Evolutionary conservation across 2,888 invertebrate species (phyloP).

Genomic region (Hirtodrosophila cameraria): DNA sequence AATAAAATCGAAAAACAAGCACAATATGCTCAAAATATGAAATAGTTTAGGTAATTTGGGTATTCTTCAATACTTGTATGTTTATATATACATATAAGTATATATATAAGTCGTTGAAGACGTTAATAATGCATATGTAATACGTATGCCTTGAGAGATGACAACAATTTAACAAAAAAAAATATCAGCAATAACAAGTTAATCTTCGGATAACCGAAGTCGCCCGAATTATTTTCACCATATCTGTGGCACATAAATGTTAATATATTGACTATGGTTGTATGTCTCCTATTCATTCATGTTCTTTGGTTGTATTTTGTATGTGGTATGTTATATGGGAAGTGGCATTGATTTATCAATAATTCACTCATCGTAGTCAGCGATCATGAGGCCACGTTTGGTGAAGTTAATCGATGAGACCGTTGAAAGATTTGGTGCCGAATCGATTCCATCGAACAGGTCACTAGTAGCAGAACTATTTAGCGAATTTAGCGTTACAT

Average conservation of each 20-base stretch:
- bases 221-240: slow-evolving; percentile 32
- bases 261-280: slow-evolving; percentile 48
- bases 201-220: slow-evolving; percentile 48
- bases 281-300: slow-evolving; percentile 33
- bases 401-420: slow-evolving; percentile 66
- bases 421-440: slow-evolving; percentile 52
- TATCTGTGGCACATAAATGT: slow-evolving; percentile 49
- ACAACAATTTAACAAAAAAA: slow-evolving; percentile 43
- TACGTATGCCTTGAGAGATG: slow-evolving; percentile 36
- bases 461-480: slow-evolving; percentile 72
- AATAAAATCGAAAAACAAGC: slow-evolving; percentile 73
- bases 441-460: slow-evolving; percentile 67
- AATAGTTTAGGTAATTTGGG: slow-evolving; percentile 33
- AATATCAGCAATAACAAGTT: slow-evolving; percentile 62
- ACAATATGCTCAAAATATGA: slow-evolving; percentile 63
- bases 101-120: slow-evolving; percentile 31
- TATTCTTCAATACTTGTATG: slow-evolving; percentile 30
- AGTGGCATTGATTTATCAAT: background rate
- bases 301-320: slow-evolving; percentile 46
- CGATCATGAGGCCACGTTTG: slow-evolving; percentile 79
- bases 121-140: slow-evolving; percentile 28
- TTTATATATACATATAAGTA: slow-evolving; percentile 28
- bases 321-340: background rate
- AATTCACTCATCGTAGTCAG: slow-evolving; percentile 77
- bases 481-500: slow-evolving; percentile 70